Evolutionary conservation across 1,140 invertebrate genomes (phyloP), one percentile per base, ranked within the genome.

Genomic region (Drosophila virilis): DNA sequence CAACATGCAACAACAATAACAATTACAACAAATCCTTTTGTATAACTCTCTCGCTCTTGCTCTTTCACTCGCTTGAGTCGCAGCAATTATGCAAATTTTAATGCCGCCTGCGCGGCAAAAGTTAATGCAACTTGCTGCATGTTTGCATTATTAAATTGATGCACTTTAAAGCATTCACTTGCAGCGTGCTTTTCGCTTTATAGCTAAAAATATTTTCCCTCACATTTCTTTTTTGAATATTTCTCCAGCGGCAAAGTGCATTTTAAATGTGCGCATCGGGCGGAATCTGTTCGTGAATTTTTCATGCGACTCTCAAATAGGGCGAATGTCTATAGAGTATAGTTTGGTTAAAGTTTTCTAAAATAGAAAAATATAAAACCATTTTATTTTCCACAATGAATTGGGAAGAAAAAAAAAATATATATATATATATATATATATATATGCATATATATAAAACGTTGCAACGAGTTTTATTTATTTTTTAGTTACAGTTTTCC

Each of bases 131-230:
- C 83, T 79, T 82, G 82, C 75, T 78, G 64, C 71, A 82, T 78
- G 80, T 86, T 86, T 86, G 83, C 83, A 83, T 86, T 83, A 83
- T 73, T 73, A 86, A 86, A 86, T 79, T 82, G 60, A 77, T 86
- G 83, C 79, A 88, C 83, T 88, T 88, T 86, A 88, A 86, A 70
- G 66, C 64, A 81, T 77, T 81, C 48, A 58, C 35, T 12, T 38
- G 54, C 50, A 68, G 54, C 52, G 43, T 79, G 67, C 48, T 71
- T 54, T 67, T 48, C 48, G 10, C 62, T 57, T 66, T 77, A 84
- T 77, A 69, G 73, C 74, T 48, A 50, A 61, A 67, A 66, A 70
- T 77, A 65, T 80, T 85, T 76, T 65, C 74, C 77, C 67, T 43
- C n/a, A 28, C 22, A 28, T 28, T 28, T 28, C 22, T 28, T 40